phyloP scores from a whole-genome alignment of 2,888 invertebrate genomes.

The Epiblema foenella region DNA sequence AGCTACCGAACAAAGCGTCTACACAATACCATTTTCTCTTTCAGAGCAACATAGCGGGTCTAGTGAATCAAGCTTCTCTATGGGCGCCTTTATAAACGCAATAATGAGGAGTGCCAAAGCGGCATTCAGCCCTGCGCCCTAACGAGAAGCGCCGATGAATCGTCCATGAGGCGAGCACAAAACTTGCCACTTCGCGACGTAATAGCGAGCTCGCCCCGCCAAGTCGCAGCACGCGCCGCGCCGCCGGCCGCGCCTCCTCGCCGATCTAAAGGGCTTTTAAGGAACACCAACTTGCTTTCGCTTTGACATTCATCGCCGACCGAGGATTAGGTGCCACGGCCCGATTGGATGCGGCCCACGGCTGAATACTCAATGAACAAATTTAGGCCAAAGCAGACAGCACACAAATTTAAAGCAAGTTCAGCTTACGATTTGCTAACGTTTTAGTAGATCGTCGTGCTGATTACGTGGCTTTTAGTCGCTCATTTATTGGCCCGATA shows the following conservation, averaged over 20 bases:
- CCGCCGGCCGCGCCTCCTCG: conserved; percentile 55
- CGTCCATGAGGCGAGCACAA: conserved; percentile 79
- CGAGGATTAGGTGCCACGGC: conserved; percentile 67
- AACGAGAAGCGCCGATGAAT: conserved; percentile 82
- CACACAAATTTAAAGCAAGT: conserved; percentile 54
- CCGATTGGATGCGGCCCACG: conserved; percentile 69
- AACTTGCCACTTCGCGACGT: conserved; percentile 77
- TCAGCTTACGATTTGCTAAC: conserved; percentile 42
- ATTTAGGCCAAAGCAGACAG: conserved; percentile 65
- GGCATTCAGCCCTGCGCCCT: conserved; percentile 77
- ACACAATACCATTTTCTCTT: conserved; percentile 84
- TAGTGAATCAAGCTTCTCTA: conserved; percentile 80
- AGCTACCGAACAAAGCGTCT: conserved; percentile 76
- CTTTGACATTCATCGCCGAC: conserved; percentile 72
- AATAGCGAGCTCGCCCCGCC: conserved; percentile 57
- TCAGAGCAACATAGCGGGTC: conserved; percentile 75
- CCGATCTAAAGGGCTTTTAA: conserved; percentile 77
- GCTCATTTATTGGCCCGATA: conserved; percentile 13
- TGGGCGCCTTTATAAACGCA: conserved; percentile 83
- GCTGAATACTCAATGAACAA: conserved; percentile 73
- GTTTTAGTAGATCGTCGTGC: conserved; percentile 29
- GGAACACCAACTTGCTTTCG: conserved; percentile 69
- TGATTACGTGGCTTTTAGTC: conserved; percentile 17
- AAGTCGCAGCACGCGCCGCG: conserved; percentile 47
- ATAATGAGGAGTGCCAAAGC: conserved; percentile 83